These are phyloP conservation scores for Habrosyne pyritoides DNA, from an alignment of 2,888 invertebrate species.

Conservation along the genomic window DNA sequence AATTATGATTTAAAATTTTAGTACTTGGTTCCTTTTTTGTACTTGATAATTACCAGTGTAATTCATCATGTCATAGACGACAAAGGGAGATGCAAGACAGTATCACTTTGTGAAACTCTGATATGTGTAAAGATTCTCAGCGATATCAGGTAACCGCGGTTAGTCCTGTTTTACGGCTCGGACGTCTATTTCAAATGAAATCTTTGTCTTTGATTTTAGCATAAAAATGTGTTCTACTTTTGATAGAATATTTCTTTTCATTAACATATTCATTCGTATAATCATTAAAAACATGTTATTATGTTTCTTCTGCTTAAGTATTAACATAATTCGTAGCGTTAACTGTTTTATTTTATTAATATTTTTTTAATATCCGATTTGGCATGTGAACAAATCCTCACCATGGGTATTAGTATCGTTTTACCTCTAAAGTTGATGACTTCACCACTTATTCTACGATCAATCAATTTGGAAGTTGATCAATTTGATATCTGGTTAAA, in stretches of 20 bases:
- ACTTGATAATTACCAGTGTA: too few relatives aligned
- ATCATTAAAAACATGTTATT: background rate
- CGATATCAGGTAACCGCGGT: background rate
- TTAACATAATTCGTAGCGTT: too few relatives aligned
- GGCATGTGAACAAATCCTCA: too few relatives aligned
- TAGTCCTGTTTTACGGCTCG: background rate
- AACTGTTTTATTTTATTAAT: too few relatives aligned
- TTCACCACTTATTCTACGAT: too few relatives aligned
- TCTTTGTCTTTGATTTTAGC: background rate
- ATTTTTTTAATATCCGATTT: too few relatives aligned
- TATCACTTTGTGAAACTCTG: background rate
- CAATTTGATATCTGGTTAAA: background rate
- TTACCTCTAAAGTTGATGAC: too few relatives aligned
- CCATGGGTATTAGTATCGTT: too few relatives aligned
- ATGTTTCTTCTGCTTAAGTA: background rate
- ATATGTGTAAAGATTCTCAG: slow-evolving; percentile 4
- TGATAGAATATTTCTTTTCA: background rate
- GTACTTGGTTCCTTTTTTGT: too few relatives aligned
- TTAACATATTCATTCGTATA: background rate
- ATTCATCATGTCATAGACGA: background rate
- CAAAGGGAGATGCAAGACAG: background rate
- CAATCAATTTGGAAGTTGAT: background rate
- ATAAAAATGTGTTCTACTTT: background rate
- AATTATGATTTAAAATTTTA: too few relatives aligned
- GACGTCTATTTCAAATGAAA: background rate